Conservation (phyloP, 2,888 invertebrate genomes). For the Minunthozetes semirufus region DNA sequence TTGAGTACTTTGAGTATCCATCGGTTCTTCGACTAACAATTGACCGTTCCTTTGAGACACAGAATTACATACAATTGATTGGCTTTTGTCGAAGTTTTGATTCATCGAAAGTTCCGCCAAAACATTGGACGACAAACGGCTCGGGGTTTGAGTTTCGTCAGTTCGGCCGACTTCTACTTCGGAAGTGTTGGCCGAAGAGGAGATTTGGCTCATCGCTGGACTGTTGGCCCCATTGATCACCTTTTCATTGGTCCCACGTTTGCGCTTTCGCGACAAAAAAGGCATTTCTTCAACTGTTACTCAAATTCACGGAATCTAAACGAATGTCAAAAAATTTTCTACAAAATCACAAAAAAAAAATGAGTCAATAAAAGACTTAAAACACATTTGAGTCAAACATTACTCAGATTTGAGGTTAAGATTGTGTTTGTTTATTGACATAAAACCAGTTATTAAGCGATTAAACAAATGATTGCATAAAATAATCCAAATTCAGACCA, state of each 20-base stretch:
- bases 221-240: not conserved
- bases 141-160: no score
- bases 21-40: not conserved
- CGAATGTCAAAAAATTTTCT: no score
- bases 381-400: not conserved
- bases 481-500: no score
- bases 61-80: not conserved
- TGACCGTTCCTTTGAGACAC: not conserved
- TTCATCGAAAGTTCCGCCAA: not conserved
- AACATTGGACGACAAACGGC: no score
- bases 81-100: not conserved
- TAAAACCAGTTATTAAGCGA: not conserved
- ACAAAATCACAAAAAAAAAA: no score
- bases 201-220: not conserved
- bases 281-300: not conserved
- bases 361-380: no score
- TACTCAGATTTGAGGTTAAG: not conserved
- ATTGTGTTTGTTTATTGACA: not conserved
- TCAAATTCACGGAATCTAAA: no score
- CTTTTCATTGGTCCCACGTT: not conserved
- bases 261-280: not conserved
- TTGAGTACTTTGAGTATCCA: not conserved
- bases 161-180: no score
- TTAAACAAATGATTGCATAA: not conserved
- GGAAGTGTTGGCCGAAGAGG: not conserved